Base-by-base conservation (phyloP, 2,113 vertebrate genomes). In the Lagopus muta region DNA sequence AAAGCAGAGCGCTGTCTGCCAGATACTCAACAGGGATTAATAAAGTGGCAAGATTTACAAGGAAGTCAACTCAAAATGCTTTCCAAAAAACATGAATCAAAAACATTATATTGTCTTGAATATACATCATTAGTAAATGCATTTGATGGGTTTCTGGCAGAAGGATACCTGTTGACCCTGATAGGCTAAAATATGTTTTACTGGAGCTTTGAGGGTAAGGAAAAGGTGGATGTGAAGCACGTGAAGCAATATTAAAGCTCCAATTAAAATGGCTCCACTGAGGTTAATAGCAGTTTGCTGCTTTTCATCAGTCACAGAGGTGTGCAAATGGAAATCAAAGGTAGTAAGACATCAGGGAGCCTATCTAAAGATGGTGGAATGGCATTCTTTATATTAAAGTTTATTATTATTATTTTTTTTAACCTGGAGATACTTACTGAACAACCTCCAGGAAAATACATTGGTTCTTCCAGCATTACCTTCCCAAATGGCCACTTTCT, bases 1-100 rank as follows among this genome's bases (percentile, higher is more conserved):
- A 43, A 92, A 93, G 92, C 92, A 95, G 74, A 67, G 81, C 6
- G 30, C 71, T 73, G 84, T 16, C 92, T 94, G 90, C 83, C 71
- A 92, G 94, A 88, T 78, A 64, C 92, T 94, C 94, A 86, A 79
- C 71, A 16, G 92, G 92, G 95, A 93, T 95, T 87, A 79, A 92
- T 65, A 84, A 86, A 27, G 52, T 69, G 83, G 92, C 27, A 66
- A 50, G 81, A 87, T 79, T 92, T 89, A 60, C 78, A 91, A 71
- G 92, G 92, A 96, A 80, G 54, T 82, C 92, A 94, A 58, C 66
- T 86, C 74, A 42, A 92, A 92, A 66, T 61, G 87, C 89, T 62
- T 76, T 87, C 88, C 95, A 90, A 38, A 96, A 89, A 65, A 7
- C 78, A 72, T 36, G 84, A 82, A 79, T 85, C 77, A 70, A 92